A percentile compares a stretch with the other conserved stretches of the same genome.
These are phyloP conservation scores for Perognathus longimembris DNA, from an alignment of 2,113 vertebrate genomes.

Conservation along the genomic window DNA sequence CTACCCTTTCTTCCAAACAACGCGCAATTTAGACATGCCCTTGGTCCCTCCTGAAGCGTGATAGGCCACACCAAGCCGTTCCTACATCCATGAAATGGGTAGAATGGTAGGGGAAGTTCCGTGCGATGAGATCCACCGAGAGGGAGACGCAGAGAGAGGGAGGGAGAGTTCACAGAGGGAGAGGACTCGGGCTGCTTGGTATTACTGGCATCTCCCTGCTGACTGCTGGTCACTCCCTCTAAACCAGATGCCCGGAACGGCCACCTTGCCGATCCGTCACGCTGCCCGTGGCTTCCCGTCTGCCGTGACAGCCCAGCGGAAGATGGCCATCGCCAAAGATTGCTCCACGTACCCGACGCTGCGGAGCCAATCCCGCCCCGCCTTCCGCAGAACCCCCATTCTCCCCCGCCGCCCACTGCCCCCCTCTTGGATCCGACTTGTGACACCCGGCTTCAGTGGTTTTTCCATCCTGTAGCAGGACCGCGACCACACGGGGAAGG, in stretches of 20 bases:
- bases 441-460: too few relatives aligned
- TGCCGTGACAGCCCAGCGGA: not conserved
- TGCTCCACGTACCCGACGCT: not conserved
- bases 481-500: too few relatives aligned
- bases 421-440: too few relatives aligned
- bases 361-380: not conserved
- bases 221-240: too few relatives aligned
- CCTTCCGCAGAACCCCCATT: not conserved
- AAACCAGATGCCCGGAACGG: not conserved
- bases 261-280: not conserved
- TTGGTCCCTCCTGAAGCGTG: not conserved
- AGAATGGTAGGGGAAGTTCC: not conserved
- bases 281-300: not conserved
- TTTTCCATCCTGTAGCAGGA: too few relatives aligned
- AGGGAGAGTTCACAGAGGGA: not conserved
- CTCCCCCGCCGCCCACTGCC: too few relatives aligned
- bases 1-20: slow-evolving; percentile 38
- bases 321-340: too few relatives aligned
- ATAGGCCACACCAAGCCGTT: not conserved
- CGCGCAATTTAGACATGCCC: slow-evolving; percentile 20
- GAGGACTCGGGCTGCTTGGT: not conserved
- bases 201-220: too few relatives aligned
- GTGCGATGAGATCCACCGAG: not conserved
- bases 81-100: not conserved
- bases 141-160: too few relatives aligned